phyloP scores from a whole-genome alignment of 2,888 invertebrate species.

The Coenonympha arcania region DNA sequence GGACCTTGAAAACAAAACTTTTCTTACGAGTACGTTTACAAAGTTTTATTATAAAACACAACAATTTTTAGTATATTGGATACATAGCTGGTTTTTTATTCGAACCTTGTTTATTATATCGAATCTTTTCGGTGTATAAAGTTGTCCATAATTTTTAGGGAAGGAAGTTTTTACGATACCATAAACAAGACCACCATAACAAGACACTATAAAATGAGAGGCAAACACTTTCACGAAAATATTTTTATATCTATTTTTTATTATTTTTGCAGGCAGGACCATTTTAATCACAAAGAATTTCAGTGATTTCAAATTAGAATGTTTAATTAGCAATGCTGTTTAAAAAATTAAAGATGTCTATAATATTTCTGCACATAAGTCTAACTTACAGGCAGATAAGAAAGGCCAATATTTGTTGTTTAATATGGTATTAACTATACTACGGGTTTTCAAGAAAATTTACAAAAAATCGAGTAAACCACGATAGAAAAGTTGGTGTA shows the following conservation, averaged over 20 bases:
- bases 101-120: constrained; percentile 7
- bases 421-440: too few relatives aligned
- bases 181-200: constrained; percentile 25
- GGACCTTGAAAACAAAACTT: constrained; percentile 1
- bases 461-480: too few relatives aligned
- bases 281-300: constrained; percentile 1
- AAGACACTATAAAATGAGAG: constrained; percentile 22
- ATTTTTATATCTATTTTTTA: constrained; percentile 16
- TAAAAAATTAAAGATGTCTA: too few relatives aligned
- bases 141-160: constrained; percentile 14
- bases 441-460: too few relatives aligned
- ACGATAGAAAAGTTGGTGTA: too few relatives aligned
- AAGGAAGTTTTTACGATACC: constrained; percentile 23
- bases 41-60: constrained; percentile 1
- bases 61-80: background rate
- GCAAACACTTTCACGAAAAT: constrained; percentile 20
- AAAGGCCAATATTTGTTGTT: too few relatives aligned
- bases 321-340: too few relatives aligned
- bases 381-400: too few relatives aligned
- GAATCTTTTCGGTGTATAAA: constrained; percentile 17
- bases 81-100: background rate
- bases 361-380: too few relatives aligned
- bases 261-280: too few relatives aligned
- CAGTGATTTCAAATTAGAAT: too few relatives aligned
- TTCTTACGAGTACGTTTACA: background rate